A percentile compares a stretch with the other conserved stretches of the same genome.
phyloP scores from a whole-genome alignment of 1,140 invertebrate species.

The Trichogramma pretiosum region DNA sequence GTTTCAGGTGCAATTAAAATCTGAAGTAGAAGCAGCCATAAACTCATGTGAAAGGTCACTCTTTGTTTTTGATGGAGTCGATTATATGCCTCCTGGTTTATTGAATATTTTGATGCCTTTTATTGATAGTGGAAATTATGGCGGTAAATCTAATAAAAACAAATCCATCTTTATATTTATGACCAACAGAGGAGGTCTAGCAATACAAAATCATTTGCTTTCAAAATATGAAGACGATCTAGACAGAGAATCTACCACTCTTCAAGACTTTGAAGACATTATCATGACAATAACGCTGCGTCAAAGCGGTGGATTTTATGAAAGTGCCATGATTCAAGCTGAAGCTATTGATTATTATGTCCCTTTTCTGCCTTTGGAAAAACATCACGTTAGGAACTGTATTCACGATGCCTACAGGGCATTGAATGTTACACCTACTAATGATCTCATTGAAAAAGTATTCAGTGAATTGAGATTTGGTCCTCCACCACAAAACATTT shows the following conservation, averaged over 20 bases:
- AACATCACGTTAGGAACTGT: conserved; percentile 71
- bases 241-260: conserved; percentile 55
- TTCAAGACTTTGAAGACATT: conserved; percentile 68
- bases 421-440: conserved; percentile 37
- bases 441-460: conserved; percentile 44
- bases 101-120: conserved; percentile 83
- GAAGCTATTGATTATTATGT: conserved; percentile 86
- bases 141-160: conserved; percentile 40
- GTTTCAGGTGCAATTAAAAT: conserved; percentile 49
- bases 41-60: conserved; percentile 63
- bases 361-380: conserved; percentile 87
- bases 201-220: conserved; percentile 57
- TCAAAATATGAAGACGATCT: conserved; percentile 56
- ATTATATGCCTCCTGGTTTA: conserved; percentile 79
- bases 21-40: conserved; percentile 54
- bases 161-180: conserved; percentile 83
- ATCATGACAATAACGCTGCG: conserved; percentile 66
- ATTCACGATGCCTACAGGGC: conserved; percentile 50
- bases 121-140: conserved; percentile 58
- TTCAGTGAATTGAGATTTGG: conserved; percentile 42
- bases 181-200: conserved; percentile 72
- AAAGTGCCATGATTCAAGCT: conserved; percentile 66
- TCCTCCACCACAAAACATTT: conserved; percentile 44
- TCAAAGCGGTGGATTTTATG: conserved; percentile 67
- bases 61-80: conserved; percentile 96